phyloP scores from a whole-genome alignment of 2,797 vertebrate genomes.

The Clamator glandarius region DNA sequence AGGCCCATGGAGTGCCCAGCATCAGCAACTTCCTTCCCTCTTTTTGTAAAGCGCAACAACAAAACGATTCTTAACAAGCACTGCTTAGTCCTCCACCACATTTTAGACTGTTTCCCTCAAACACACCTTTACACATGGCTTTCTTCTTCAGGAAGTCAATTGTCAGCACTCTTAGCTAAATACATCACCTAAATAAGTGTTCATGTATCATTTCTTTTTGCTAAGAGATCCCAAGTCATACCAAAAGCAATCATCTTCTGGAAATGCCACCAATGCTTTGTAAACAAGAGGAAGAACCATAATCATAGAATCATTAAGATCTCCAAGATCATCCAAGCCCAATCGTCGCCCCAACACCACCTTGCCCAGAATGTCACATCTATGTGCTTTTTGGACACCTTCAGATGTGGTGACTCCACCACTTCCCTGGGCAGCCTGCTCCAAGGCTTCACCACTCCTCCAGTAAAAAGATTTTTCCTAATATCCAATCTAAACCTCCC shows the following conservation, averaged over 20 bases:
- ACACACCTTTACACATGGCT: neutral
- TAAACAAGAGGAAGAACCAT: neutral
- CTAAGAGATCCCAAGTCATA: neutral
- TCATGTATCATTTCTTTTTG: neutral
- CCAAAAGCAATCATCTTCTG: neutral
- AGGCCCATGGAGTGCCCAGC: accelerated
- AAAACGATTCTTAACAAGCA: neutral
- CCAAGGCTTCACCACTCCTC: too few relatives aligned
- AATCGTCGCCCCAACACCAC: too few relatives aligned
- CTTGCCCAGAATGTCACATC: too few relatives aligned
- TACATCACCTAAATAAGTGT: neutral
- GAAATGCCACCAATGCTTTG: neutral
- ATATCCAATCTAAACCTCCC: too few relatives aligned
- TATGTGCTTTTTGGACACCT: too few relatives aligned
- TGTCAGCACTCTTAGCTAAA: neutral
- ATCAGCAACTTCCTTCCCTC: neutral
- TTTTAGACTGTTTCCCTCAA: neutral
- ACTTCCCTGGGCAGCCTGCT: too few relatives aligned
- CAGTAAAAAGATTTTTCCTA: too few relatives aligned
- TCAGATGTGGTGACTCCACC: too few relatives aligned
- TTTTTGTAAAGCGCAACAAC: neutral
- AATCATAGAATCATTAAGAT: too few relatives aligned
- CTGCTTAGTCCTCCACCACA: neutral
- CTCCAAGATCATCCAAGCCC: too few relatives aligned
- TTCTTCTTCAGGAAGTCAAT: neutral